Base-by-base conservation (phyloP, 1,140 invertebrate genomes). In the Ceratosolen fusciceps region DNA sequence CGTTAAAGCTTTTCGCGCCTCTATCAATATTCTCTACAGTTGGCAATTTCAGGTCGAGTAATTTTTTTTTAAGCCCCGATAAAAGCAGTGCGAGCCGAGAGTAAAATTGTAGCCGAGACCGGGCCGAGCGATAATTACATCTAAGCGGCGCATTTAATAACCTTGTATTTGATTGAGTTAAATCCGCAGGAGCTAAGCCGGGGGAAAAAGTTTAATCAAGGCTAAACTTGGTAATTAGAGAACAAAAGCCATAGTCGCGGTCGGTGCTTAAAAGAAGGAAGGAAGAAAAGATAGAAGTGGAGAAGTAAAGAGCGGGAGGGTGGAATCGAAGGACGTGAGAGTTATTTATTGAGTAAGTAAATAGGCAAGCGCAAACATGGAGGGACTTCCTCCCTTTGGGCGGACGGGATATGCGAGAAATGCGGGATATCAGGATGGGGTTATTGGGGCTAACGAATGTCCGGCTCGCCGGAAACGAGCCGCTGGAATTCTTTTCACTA, bases 321-420 rank as follows among this genome's bases (percentile, higher is more conserved):
- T 9, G 24, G 3, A 26, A n/a, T 29, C 1, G 56, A n/a, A 1
- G 2, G 56, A 43, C n/a, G 43, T 16, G 16, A 47, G 16, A 47
- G 43, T 47, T 16, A 47, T 47, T n/a, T n/a, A n/a, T n/a, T n/a
- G n/a, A n/a, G 56, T 4, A 29, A 29, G 34, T 77, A 77, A 70
- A 58, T 19, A 80, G 78, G 58, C 58, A 21, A 49, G 65, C 72
- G 62, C 34, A 67, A 29, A 5, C 67, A 37, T 26, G 19, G 24
- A 47, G 0, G 34, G 37, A 49, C 43, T 43, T 76, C 21, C 75
- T 37, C 34, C 52, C 47, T 70, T 54, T 1, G 14, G n/a, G 16
- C 16, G 8, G 21, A 58, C 47, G 58, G 73, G 58, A 54, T 62
- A 80, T 80, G 72, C 78, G 78, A 80, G 60, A 75, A 80, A 80